Conservation (phyloP, 2,797 vertebrate species). For the Glossophaga mutica region DNA sequence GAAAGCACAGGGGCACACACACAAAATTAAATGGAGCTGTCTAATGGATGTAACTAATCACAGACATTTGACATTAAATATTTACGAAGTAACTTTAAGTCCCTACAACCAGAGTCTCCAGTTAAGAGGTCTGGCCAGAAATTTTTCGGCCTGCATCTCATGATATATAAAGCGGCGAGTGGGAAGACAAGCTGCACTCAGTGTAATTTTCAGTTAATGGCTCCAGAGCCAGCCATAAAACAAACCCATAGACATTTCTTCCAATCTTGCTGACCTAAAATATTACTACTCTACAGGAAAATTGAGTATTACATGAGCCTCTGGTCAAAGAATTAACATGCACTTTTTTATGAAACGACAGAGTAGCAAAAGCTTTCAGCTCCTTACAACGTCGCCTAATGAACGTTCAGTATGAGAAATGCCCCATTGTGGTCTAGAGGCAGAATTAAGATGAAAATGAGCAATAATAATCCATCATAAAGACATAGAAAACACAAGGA, state of each 20-base stretch:
- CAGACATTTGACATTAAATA: neutral
- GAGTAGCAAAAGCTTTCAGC: neutral
- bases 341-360: neutral
- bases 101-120: neutral
- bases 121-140: neutral
- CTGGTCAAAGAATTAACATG: neutral
- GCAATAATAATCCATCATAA: neutral
- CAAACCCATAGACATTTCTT: neutral
- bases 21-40: neutral
- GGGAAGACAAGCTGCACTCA: neutral
- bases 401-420: neutral
- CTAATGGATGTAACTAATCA: neutral
- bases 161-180: neutral
- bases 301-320: neutral
- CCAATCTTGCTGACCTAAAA: neutral
- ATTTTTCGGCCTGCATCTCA: neutral
- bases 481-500: neutral
- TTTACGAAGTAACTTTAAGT: neutral
- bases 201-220: neutral
- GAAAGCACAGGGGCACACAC: neutral
- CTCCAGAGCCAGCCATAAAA: neutral
- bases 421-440: neutral
- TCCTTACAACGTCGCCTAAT: neutral
- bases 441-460: neutral
- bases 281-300: neutral